These are phyloP conservation scores for Psilopsiagon aymara DNA, from an alignment of 2,113 vertebrate genomes.

Conservation along the genomic window DNA sequence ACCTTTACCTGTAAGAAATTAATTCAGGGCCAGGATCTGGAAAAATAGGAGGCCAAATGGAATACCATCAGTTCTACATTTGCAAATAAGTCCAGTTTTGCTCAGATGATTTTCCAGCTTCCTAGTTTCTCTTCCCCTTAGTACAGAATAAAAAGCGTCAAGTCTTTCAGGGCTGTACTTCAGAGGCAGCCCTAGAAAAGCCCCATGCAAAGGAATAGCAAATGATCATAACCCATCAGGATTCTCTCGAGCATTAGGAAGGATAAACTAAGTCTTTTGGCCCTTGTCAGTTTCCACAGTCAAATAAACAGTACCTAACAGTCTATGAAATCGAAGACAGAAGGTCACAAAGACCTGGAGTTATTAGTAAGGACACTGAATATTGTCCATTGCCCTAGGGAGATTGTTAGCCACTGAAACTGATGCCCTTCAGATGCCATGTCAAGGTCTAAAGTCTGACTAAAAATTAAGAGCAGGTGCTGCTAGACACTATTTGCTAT, in stretches of 20 bases:
- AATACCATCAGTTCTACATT: not conserved
- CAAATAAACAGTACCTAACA: not conserved
- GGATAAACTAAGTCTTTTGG: not conserved
- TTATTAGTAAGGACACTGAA: not conserved
- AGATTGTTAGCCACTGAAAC: not conserved
- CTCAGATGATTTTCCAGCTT: not conserved
- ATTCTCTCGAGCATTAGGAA: not conserved
- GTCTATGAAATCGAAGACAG: not conserved
- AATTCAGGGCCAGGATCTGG: not conserved
- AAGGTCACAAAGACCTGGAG: not conserved
- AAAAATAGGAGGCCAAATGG: not conserved
- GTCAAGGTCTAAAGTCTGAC: conserved; percentile 20
- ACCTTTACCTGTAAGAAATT: not conserved
- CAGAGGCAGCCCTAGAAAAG: not conserved
- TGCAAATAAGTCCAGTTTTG: not conserved
- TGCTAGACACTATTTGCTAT: conserved; percentile 8
- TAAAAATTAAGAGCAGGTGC: conserved; percentile 33
- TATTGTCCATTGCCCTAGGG: not conserved
- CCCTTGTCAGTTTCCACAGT: not conserved
- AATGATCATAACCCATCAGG: not conserved
- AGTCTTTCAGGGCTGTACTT: not conserved
- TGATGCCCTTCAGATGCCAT: conserved; percentile 22
- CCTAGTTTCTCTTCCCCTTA: not conserved
- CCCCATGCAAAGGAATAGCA: not conserved
- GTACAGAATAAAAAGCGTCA: not conserved